Evolutionary conservation across 2,888 invertebrate genomes (phyloP).

Genomic region (Alsophila aescularia): DNA sequence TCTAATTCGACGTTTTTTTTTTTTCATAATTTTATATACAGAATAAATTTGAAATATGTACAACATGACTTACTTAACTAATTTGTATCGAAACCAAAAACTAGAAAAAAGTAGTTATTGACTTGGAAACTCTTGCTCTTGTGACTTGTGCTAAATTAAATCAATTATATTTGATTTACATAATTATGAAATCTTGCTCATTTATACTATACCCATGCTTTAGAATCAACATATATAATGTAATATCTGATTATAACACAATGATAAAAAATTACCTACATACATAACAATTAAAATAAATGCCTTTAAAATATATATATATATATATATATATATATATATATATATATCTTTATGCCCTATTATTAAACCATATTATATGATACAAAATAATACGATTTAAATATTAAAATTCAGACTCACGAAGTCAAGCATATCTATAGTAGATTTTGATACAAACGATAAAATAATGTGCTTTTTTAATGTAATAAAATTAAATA

Average conservation of each 20-base stretch:
- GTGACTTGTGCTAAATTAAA: constrained; percentile 7
- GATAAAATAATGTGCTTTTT: neutral
- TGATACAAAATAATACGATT: neutral
- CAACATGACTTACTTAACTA: constrained; percentile 2
- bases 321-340: too few relatives aligned
- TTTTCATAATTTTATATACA: neutral
- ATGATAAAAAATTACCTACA: neutral
- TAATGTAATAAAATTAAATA: too few relatives aligned
- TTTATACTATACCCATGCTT: constrained; percentile 1
- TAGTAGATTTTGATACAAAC: constrained; percentile 8
- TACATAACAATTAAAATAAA: constrained; percentile 5
- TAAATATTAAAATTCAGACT: neutral
- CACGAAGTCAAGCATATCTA: constrained; percentile 6
- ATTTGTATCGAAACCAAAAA: constrained; percentile 2
- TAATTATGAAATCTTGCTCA: constrained; percentile 23
- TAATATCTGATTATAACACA: neutral
- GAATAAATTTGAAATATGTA: neutral
- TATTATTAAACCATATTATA: constrained; percentile 3
- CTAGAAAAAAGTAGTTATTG: too few relatives aligned
- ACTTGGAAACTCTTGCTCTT: constrained; percentile 2
- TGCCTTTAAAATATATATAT: constrained; percentile 8
- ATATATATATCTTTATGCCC: constrained; percentile 1
- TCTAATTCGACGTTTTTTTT: neutral
- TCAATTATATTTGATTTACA: neutral
- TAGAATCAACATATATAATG: neutral